Evolutionary conservation across 2,797 vertebrate genomes (phyloP).

Genomic region (Dermochelys coriacea): DNA sequence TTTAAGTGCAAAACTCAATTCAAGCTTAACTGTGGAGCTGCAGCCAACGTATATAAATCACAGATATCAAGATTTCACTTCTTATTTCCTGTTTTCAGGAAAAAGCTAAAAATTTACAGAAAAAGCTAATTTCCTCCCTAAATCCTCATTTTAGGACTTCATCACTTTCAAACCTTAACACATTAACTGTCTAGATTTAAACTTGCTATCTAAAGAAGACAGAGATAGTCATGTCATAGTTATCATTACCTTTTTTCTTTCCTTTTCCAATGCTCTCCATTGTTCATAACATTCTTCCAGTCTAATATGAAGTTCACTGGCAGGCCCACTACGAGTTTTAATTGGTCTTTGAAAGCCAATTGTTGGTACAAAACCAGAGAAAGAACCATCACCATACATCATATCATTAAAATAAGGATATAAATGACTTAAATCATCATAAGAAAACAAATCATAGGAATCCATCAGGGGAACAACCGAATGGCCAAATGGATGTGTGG

Average conservation of each 20-base stretch:
- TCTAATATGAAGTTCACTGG: conserved; percentile 84
- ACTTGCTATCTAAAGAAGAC: not conserved
- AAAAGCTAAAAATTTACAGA: too few species aligned
- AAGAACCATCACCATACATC: conserved; percentile 75
- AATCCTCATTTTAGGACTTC: not conserved
- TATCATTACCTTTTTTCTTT: conserved; percentile 91
- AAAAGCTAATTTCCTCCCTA: not conserved
- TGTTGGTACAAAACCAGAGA: conserved; percentile 78
- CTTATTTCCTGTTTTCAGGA: not conserved
- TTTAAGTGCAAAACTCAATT: accelerated
- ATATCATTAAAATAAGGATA: conserved; percentile 81
- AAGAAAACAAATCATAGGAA: conserved; percentile 75
- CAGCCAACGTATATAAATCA: not conserved
- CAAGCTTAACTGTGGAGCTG: not conserved
- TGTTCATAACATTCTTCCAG: conserved; percentile 92
- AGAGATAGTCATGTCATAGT: not conserved
- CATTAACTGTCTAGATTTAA: not conserved
- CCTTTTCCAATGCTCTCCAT: conserved; percentile 90
- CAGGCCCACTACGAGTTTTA: conserved; percentile 80
- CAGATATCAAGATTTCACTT: not conserved
- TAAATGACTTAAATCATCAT: conserved; percentile 78
- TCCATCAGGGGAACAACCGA: conserved; percentile 78
- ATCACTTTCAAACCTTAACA: not conserved
- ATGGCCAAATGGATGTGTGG: conserved; percentile 68
- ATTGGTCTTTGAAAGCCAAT: conserved; percentile 77